These are phyloP conservation scores for Menidia menidia DNA, from an alignment of 2,797 vertebrate species.

Conservation along the genomic window DNA sequence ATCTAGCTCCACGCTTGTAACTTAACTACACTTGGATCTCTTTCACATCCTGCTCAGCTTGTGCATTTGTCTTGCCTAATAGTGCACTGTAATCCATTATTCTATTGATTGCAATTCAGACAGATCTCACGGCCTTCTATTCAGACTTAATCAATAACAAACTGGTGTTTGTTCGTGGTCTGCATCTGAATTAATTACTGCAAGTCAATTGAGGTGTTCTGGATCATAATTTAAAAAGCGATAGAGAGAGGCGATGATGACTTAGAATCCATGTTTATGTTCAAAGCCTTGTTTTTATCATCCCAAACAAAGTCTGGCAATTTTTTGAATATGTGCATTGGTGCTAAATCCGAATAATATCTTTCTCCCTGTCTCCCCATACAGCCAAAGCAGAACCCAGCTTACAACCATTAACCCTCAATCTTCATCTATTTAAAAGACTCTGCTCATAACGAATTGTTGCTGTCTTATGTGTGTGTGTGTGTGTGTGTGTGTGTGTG, in stretches of 20 bases:
- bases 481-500: conserved; percentile 12
- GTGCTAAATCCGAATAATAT: conserved; percentile 51
- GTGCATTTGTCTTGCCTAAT: conserved; percentile 30
- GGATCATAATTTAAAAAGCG: conserved; percentile 25
- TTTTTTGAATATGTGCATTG: conserved; percentile 17
- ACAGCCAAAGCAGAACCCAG: conserved; percentile 22
- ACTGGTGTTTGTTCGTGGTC: conserved; percentile 46
- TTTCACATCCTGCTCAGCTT: conserved; percentile 49
- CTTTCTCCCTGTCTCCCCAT: conserved; percentile 22
- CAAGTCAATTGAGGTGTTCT: conserved; percentile 47
- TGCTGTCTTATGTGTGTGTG: conserved; percentile 4
- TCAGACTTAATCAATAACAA: conserved; percentile 59
- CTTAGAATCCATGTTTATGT: not conserved
- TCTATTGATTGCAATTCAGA: conserved; percentile 67
- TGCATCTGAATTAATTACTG: conserved; percentile 49
- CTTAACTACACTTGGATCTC: conserved; percentile 20
- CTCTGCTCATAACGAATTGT: conserved; percentile 55
- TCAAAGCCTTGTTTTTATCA: conserved; percentile 7
- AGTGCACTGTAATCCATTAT: conserved; percentile 56
- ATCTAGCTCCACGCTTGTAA: conserved; percentile 16
- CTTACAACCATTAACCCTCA: conserved; percentile 43
- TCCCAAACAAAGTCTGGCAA: not conserved
- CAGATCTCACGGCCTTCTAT: conserved; percentile 35
- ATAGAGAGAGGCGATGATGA: conserved; percentile 2
- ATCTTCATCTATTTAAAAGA: conserved; percentile 57